Evolutionary conservation across 92 coral and sea anemone genomes (phyloP).

Genomic region (Meandrina meandrites): DNA sequence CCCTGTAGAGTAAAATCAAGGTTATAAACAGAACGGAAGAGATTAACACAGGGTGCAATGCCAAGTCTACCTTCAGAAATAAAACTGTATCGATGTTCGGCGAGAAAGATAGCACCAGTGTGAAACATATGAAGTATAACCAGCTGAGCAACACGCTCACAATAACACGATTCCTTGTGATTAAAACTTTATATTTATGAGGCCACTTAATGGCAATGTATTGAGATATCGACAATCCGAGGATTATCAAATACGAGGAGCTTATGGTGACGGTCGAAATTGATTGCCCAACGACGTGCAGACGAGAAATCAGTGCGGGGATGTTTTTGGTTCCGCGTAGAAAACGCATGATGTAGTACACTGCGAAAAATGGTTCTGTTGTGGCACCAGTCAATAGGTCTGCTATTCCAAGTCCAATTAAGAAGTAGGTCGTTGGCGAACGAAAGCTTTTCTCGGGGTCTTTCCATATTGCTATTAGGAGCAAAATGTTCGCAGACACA

Average conservation of each 20-base stretch:
- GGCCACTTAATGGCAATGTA: constrained; percentile 80
- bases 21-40: constrained; percentile 63
- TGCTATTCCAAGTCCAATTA: constrained; percentile 80
- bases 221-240: constrained; percentile 80
- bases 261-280: constrained; percentile 84
- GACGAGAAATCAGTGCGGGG: constrained; percentile 5
- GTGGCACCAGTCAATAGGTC: constrained; percentile 77
- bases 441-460: constrained; percentile 73
- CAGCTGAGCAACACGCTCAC: constrained; percentile 61
- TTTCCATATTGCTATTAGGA: constrained; percentile 69
- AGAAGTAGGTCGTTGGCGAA: constrained; percentile 71
- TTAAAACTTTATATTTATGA: constrained; percentile 61
- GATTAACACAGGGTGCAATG: constrained; percentile 73
- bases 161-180: constrained; percentile 60
- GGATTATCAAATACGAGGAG: constrained; percentile 79
- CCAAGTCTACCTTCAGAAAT: constrained; percentile 69
- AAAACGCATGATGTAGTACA: constrained; percentile 59
- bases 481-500: constrained; percentile 68
- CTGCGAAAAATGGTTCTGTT: constrained; percentile 83
- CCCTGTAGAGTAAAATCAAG: constrained; percentile 56
- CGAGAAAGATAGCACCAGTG: constrained; percentile 56
- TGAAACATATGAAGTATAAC: constrained; percentile 69
- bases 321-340: constrained; percentile 21
- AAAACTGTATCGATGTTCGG: constrained; percentile 55
- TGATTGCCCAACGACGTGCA: constrained; percentile 64